Evolutionary conservation across 53 echinoderm and acorn worm species (phyloP).

Genomic region (Henricia sp.): DNA sequence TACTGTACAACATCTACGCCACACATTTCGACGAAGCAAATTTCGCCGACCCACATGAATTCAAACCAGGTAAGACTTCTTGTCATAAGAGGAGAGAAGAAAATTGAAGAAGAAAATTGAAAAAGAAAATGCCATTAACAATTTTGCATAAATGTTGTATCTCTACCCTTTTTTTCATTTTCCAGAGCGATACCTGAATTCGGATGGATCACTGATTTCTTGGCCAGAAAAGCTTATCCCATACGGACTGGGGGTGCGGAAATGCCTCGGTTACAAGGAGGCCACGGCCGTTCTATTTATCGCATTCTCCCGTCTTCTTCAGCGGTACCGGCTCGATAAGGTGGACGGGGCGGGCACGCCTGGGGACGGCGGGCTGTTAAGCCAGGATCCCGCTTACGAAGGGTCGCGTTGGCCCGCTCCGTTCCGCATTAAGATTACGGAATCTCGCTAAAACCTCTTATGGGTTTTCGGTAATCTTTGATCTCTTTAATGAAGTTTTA

Average conservation of each 20-base stretch:
- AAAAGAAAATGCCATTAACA: too few species aligned
- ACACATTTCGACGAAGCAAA: slow-evolving; percentile 71
- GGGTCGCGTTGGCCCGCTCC: slow-evolving; percentile 35
- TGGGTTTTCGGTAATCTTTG: too few species aligned
- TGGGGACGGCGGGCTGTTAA: slow-evolving; percentile 2
- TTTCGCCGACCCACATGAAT: slow-evolving; percentile 66
- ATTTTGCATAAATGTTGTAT: too few species aligned
- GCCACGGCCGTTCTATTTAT: slow-evolving; percentile 42
- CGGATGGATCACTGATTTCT: slow-evolving; percentile 5
- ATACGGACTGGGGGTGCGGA: not conserved
- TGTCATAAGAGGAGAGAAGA: too few species aligned
- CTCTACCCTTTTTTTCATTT: too few species aligned
- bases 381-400: not conserved
- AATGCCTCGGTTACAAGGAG: slow-evolving; percentile 8
- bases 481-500: too few species aligned
- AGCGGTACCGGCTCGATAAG: slow-evolving; percentile 5
- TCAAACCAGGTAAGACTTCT: slow-evolving; percentile 68
- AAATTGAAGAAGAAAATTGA: too few species aligned
- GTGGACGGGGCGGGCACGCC: slow-evolving; percentile 4
- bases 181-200: slow-evolving; percentile 13
- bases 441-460: not conserved
- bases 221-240: slow-evolving; percentile 10
- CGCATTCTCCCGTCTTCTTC: slow-evolving; percentile 28
- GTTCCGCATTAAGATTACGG: slow-evolving; percentile 11
- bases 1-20: slow-evolving; percentile 68